Evolutionary conservation across 2,113 vertebrate species (phyloP).

Genomic region (Rattus rattus): DNA sequence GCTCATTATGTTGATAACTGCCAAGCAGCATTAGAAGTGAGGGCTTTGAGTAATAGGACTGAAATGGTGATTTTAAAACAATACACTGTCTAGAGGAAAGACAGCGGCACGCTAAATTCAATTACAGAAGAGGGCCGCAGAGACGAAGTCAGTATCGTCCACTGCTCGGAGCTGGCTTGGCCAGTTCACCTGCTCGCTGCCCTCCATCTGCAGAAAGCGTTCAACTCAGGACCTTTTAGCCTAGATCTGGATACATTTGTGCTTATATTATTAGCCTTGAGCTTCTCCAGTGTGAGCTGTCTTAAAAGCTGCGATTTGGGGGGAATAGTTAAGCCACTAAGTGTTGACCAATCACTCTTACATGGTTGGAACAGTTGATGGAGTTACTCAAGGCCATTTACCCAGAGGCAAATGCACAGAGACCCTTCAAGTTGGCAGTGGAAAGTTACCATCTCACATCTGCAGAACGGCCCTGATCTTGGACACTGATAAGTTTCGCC

Average conservation of each 20-base stretch:
- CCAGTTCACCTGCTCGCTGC: slow-evolving; percentile 80
- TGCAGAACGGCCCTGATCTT: slow-evolving; percentile 72
- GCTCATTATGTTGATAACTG: slow-evolving; percentile 92
- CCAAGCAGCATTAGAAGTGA: slow-evolving; percentile 88
- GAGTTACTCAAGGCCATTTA: slow-evolving; percentile 82
- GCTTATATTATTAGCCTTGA: slow-evolving; percentile 79
- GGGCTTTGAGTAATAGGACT: slow-evolving; percentile 88
- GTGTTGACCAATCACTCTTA: slow-evolving; percentile 77
- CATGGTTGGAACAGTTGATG: slow-evolving; percentile 79
- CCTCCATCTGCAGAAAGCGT: slow-evolving; percentile 71
- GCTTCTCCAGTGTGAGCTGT: slow-evolving; percentile 59
- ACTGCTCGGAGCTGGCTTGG: slow-evolving; percentile 71
- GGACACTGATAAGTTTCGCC: slow-evolving; percentile 79
- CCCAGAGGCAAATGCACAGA: slow-evolving; percentile 71
- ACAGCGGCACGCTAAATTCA: slow-evolving; percentile 85
- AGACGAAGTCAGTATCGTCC: slow-evolving; percentile 82
- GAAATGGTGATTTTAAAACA: slow-evolving; percentile 91
- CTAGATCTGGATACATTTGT: slow-evolving; percentile 74
- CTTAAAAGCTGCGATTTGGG: slow-evolving; percentile 77
- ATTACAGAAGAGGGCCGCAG: slow-evolving; percentile 86
- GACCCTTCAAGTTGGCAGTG: slow-evolving; percentile 72
- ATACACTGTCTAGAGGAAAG: slow-evolving; percentile 89
- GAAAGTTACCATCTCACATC: slow-evolving; percentile 75
- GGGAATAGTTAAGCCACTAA: slow-evolving; percentile 76
- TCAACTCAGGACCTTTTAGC: slow-evolving; percentile 72